Percentiles rank a stretch among this genome's conserved stretches.
Evolutionary conservation across 2,113 vertebrate genomes (phyloP).

Genomic region (Tringa solitaria): DNA sequence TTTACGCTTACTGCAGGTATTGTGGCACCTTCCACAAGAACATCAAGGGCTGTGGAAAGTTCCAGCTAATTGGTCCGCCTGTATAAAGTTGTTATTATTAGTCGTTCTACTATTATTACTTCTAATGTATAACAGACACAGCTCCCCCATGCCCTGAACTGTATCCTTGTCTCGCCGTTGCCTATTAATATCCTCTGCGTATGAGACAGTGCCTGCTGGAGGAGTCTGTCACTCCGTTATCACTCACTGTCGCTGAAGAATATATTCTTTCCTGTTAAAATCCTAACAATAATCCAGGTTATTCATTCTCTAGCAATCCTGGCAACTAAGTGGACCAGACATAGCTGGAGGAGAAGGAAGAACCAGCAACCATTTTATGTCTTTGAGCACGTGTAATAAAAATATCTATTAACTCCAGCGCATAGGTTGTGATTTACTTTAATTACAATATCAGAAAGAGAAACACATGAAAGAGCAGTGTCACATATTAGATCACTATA

Average conservation of each 20-base stretch:
- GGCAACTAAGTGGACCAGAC: background rate
- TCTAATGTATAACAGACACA: background rate
- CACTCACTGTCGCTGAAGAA: background rate
- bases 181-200: constrained; percentile 1
- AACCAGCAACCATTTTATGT: background rate
- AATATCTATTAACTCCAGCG: constrained; percentile 29
- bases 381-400: background rate
- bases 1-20: background rate
- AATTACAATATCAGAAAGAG: constrained; percentile 15
- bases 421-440: background rate
- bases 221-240: background rate
- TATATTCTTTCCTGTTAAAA: background rate
- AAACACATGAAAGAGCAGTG: background rate
- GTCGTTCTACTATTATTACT: background rate
- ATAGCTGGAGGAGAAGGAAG: background rate
- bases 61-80: background rate
- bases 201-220: background rate
- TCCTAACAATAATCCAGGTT: background rate
- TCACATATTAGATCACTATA: background rate
- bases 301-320: background rate
- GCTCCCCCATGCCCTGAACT: background rate
- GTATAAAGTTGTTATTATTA: background rate
- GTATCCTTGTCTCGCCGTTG: background rate
- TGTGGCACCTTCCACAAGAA: background rate
- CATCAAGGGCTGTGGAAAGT: background rate